Percentiles rank a stretch among this genome's conserved stretches.
Conservation (phyloP, 1,140 invertebrate species). For the Leptopilina clavipes region DNA sequence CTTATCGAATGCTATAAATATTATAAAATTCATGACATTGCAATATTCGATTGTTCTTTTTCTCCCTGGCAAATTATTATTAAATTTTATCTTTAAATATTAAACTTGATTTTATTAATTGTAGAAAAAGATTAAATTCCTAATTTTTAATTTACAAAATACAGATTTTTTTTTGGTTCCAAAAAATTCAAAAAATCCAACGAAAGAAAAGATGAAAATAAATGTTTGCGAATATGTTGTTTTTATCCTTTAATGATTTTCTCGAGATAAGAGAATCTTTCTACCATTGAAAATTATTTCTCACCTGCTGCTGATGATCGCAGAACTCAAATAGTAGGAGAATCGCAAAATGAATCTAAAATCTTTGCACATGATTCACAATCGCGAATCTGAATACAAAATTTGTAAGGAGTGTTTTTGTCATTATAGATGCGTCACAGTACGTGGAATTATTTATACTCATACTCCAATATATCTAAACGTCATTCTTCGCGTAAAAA, state of each 20-base stretch:
- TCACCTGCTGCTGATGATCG: neutral
- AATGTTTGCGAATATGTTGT: no score
- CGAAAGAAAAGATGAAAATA: no score
- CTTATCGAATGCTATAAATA: constrained; percentile 13
- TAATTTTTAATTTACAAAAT: no score
- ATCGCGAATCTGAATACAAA: constrained; percentile 12
- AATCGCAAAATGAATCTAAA: neutral
- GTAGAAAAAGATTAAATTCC: no score
- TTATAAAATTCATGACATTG: constrained; percentile 6
- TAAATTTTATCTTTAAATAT: neutral
- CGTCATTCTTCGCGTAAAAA: neutral
- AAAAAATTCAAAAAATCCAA: no score
- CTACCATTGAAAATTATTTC: neutral
- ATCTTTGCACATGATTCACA: neutral
- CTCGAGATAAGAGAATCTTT: neutral
- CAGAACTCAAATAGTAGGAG: neutral
- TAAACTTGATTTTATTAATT: no score
- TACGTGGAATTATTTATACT: constrained; percentile 49
- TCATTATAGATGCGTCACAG: constrained; percentile 45
- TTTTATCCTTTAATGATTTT: neutral
- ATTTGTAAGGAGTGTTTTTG: constrained; percentile 2
- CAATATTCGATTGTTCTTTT: neutral
- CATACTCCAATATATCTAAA: constrained; percentile 28
- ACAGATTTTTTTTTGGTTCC: no score
- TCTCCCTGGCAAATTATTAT: neutral